Evolutionary conservation across 2,888 invertebrate genomes (phyloP), one percentile per base, ranked within the genome.

Genomic region (Cephus sareptanus): DNA sequence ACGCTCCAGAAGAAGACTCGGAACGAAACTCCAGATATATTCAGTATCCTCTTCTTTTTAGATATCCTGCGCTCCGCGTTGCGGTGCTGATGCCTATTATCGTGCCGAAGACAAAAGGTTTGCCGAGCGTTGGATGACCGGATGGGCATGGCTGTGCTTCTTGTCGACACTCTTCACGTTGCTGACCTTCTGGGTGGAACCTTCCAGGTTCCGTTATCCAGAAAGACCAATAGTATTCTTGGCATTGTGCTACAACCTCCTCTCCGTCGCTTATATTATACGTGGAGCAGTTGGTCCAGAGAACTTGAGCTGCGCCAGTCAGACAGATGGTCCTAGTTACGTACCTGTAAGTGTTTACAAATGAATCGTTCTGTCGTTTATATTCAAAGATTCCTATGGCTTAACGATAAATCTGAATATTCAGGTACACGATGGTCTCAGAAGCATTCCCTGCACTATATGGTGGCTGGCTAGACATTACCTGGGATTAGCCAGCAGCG

Each of bases 191-290:
- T 95, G 97, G 92, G 96, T 98, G 70, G 98, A 98, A 88, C 96
- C 97, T 40, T 94, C 95, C 69, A 93, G 98, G 76, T 99, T 98
- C 90, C 95, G 96, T 70, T 98, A 98, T 92, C 98, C 98, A 0
- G 98, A 98, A 89, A 93, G 98, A 73, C 98, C 98, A 0, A 96
- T 97, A 69, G 95, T 98, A 79, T 98, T 97, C 92, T 93, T 98
- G 81, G 97, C 98, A 9, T 94, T 97, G 1, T 98, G 98, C 92
- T 97, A 97, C 91, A 95, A 96, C 85, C 93, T 96, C 76, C 94
- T 97, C 35, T 96, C 97, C 0, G 92, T 97, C 6, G 95, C 96
- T 40, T 96, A 96, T 91, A 94, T 93, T 85, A 93, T 95, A 31
- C 94, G 96, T 80, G 95, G 95, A 77, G 94, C 94, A 84, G 91